A percentile compares a stretch with the other conserved stretches of the same genome.
phyloP scores from a whole-genome alignment of 2,797 vertebrate species.

The Coendou prehensilis region DNA sequence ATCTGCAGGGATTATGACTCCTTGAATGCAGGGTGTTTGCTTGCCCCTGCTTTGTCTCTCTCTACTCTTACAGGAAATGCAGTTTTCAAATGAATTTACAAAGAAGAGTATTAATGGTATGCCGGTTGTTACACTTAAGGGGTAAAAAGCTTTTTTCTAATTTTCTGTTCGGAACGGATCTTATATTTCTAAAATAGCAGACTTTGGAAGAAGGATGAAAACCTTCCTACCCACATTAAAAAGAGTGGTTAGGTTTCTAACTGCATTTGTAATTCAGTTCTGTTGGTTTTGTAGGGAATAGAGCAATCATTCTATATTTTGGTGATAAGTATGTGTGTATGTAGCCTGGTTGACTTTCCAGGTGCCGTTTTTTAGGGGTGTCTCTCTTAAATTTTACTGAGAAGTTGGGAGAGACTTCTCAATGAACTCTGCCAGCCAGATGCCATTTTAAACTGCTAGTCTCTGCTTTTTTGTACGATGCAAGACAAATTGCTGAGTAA shows the following conservation, averaged over 20 bases:
- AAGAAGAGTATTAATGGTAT: background rate
- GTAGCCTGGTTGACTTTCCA: background rate
- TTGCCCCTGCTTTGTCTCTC: background rate
- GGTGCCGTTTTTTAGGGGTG: background rate
- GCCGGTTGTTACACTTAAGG: background rate
- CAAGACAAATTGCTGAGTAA: slow-evolving; percentile 17
- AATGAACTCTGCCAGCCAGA: slow-evolving; percentile 15
- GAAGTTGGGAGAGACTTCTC: background rate
- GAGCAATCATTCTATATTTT: background rate
- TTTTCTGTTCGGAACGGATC: background rate
- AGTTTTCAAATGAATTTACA: background rate
- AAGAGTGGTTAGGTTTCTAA: background rate
- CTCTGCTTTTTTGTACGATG: slow-evolving; percentile 10
- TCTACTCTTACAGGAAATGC: background rate
- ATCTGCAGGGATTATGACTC: background rate
- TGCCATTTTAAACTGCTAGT: slow-evolving; percentile 63
- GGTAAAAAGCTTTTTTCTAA: background rate
- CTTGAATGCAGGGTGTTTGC: background rate
- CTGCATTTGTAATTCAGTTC: background rate
- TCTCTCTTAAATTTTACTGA: slow-evolving; percentile 42
- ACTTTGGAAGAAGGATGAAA: background rate
- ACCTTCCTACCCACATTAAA: background rate
- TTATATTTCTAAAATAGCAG: background rate
- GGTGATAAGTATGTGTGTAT: background rate
- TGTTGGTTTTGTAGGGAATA: background rate